Percentiles rank a stretch among this genome's conserved stretches.
These are phyloP conservation scores for Monoplex corrugatus DNA, from an alignment of 2,888 invertebrate species.

Conservation along the genomic window DNA sequence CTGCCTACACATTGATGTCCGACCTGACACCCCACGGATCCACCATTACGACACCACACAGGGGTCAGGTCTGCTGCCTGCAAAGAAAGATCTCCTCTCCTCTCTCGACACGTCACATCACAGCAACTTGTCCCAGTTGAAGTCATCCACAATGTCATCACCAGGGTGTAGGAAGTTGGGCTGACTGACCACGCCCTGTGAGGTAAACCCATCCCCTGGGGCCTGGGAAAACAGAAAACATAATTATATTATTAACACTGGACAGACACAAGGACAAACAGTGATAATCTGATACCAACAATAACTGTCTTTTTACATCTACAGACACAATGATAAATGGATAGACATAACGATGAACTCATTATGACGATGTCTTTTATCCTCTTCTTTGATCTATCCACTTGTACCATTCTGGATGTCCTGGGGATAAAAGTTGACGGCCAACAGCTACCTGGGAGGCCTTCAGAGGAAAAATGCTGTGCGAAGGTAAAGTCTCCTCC, in stretches of 20 bases:
- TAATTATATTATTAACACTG: too few species aligned
- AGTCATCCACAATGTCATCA: constrained; percentile 78
- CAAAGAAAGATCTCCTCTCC: constrained; percentile 8
- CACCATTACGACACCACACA: not conserved
- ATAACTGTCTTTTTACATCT: not conserved
- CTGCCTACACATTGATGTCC: too few species aligned
- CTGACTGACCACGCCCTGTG: constrained; percentile 38
- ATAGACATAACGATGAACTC: too few species aligned
- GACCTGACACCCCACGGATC: not conserved
- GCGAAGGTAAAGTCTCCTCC: too few species aligned
- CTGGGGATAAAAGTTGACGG: too few species aligned
- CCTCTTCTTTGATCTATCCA: too few species aligned
- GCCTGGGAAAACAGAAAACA: not conserved
- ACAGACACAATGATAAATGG: not conserved
- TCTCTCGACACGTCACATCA: constrained; percentile 54
- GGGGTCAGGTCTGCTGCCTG: not conserved
- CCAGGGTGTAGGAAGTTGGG: constrained; percentile 57
- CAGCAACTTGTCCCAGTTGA: constrained; percentile 80
- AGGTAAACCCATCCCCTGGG: constrained; percentile 32
- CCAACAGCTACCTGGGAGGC: too few species aligned
- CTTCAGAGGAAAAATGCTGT: too few species aligned
- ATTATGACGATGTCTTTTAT: too few species aligned
- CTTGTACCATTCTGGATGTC: too few species aligned
- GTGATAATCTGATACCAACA: not conserved
- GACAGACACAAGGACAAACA: not conserved